Evolutionary conservation across 2,888 invertebrate species (phyloP).

Genomic region (Drosophila meridionalis): DNA sequence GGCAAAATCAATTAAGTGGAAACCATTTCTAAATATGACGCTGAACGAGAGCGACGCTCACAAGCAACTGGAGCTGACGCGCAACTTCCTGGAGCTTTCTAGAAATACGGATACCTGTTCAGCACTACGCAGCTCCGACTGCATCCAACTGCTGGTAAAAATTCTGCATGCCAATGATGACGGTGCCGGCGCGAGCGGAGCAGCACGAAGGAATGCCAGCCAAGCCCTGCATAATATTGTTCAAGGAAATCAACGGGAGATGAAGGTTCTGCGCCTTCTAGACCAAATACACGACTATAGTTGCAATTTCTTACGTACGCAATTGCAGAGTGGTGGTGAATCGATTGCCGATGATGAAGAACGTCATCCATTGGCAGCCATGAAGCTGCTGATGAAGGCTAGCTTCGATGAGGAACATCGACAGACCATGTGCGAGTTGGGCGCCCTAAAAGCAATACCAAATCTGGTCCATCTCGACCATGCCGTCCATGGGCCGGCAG

Average conservation of each 20-base stretch:
- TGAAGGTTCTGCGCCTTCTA: slow-evolving; percentile 93
- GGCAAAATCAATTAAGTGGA: slow-evolving; percentile 12
- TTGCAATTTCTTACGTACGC: slow-evolving; percentile 89
- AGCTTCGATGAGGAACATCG: slow-evolving; percentile 99
- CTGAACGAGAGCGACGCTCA: slow-evolving; percentile 89
- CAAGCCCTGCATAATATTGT: slow-evolving; percentile 97
- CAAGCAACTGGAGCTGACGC: slow-evolving; percentile 94
- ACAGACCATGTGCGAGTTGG: slow-evolving; percentile 97
- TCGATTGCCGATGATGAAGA: slow-evolving; percentile 89
- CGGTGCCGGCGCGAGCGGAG: slow-evolving; percentile 84
- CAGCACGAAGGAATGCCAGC: slow-evolving; percentile 93
- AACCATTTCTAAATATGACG: slow-evolving; percentile 55
- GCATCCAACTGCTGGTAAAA: slow-evolving; percentile 96
- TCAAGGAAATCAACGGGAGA: slow-evolving; percentile 95
- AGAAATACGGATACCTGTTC: slow-evolving; percentile 95
- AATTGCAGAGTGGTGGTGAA: slow-evolving; percentile 87
- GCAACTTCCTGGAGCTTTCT: slow-evolving; percentile 95
- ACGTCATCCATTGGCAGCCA: slow-evolving; percentile 94
- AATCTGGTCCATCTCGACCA: slow-evolving; percentile 96
- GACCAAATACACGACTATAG: slow-evolving; percentile 94
- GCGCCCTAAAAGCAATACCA: slow-evolving; percentile 96
- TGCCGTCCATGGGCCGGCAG: slow-evolving; percentile 92
- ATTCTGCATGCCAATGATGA: slow-evolving; percentile 95
- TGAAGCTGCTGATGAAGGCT: slow-evolving; percentile 97
- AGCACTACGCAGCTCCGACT: slow-evolving; percentile 97